A percentile compares a stretch with the other conserved stretches of the same genome.
phyloP scores from a whole-genome alignment of 1,140 invertebrate species.

The Drosophila suzukii region DNA sequence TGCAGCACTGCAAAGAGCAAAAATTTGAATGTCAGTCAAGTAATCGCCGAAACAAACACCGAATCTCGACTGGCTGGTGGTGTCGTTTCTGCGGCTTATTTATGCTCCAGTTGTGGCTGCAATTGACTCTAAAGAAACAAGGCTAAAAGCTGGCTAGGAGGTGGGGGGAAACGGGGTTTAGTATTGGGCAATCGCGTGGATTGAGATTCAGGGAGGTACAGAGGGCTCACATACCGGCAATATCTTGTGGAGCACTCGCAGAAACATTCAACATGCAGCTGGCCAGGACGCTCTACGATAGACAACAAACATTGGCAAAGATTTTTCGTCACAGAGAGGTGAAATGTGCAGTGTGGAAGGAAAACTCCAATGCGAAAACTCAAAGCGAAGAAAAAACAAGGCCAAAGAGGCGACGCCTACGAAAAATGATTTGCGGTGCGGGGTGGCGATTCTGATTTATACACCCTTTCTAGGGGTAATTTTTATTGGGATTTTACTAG shows the following conservation, averaged over 20 bases:
- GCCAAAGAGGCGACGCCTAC: constrained; percentile 34
- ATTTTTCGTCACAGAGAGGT: constrained; percentile 37
- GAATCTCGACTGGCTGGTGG: constrained; percentile 45
- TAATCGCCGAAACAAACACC: constrained; percentile 29
- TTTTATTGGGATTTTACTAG: no score
- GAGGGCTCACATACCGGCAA: constrained; percentile 78
- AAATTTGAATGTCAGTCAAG: constrained; percentile 19
- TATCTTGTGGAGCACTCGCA: constrained; percentile 79
- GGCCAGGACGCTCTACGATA: constrained; percentile 67
- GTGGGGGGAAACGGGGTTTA: constrained; percentile 10
- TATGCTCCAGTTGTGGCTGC: constrained; percentile 54
- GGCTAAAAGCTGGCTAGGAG: constrained; percentile 47
- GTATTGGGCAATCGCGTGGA: constrained; percentile 3
- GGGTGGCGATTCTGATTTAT: constrained; percentile 11
- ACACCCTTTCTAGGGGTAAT: background rate
- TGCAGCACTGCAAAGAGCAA: constrained; percentile 73
- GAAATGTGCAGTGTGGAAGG: constrained; percentile 20
- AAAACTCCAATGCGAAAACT: constrained; percentile 33
- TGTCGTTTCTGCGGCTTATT: constrained; percentile 49
- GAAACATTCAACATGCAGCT: constrained; percentile 83
- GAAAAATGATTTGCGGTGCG: constrained; percentile 23
- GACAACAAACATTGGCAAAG: constrained; percentile 67
- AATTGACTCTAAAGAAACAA: constrained; percentile 57
- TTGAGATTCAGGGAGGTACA: constrained; percentile 14
- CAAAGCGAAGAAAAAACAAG: constrained; percentile 27